These are phyloP conservation scores for Neopipo cinnamomea DNA, from an alignment of 2,113 vertebrate genomes.

Conservation along the genomic window DNA sequence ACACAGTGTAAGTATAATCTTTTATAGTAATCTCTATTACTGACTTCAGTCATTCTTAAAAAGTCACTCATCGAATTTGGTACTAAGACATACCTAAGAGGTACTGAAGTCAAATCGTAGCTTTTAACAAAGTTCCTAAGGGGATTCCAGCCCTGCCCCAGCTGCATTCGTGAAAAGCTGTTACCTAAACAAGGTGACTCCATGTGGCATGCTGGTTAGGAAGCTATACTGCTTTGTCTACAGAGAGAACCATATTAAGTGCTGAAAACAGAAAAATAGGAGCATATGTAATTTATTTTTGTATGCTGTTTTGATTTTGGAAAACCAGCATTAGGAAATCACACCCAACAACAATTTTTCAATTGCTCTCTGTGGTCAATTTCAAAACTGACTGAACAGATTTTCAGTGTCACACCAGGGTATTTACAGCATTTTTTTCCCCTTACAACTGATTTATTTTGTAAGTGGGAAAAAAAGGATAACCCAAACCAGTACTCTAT, in stretches of 20 bases:
- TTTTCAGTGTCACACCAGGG: neutral
- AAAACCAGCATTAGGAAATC: neutral
- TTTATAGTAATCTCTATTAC: neutral
- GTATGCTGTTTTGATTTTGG: neutral
- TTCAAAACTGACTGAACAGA: neutral
- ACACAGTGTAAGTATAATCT: neutral
- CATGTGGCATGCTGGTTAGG: neutral
- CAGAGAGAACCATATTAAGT: neutral
- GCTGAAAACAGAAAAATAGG: neutral
- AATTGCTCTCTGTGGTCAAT: neutral
- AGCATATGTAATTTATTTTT: neutral
- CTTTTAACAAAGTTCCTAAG: neutral
- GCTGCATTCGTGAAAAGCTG: constrained; percentile 43
- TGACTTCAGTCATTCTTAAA: neutral
- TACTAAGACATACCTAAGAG: neutral
- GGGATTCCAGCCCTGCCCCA: neutral
- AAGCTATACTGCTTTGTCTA: neutral
- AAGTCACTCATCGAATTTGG: neutral
- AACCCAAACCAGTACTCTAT: neutral
- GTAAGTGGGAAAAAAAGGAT: neutral
- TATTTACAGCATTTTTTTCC: neutral
- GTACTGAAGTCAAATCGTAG: constrained; percentile 3
- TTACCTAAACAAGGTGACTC: neutral
- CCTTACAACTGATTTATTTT: neutral
- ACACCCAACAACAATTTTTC: neutral